A percentile compares a stretch with the other conserved stretches of the same genome.
These are phyloP conservation scores for Ennomos fuscantarius DNA, from an alignment of 2,888 invertebrate species.

Conservation along the genomic window DNA sequence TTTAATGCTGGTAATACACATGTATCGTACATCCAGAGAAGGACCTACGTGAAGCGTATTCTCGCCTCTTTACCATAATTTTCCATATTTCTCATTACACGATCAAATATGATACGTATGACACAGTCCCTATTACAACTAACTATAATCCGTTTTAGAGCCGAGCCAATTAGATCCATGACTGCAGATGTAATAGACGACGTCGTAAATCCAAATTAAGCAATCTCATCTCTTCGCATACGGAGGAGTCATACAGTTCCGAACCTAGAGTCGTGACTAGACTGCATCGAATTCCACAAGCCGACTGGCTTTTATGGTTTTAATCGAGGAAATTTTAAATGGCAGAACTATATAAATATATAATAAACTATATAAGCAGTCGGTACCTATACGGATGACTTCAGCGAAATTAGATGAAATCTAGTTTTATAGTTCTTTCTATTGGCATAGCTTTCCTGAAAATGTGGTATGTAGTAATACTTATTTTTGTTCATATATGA, in stretches of 20 bases:
- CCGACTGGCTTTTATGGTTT: conserved; percentile 19
- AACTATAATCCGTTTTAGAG: not conserved
- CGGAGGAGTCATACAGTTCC: conserved; percentile 33
- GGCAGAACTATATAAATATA: conserved; percentile 22
- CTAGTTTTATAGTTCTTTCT: too few relatives aligned
- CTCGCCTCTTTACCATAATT: too few relatives aligned
- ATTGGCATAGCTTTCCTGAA: too few relatives aligned
- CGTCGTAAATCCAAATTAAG: conserved; percentile 31
- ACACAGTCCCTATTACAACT: too few relatives aligned
- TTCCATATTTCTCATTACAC: too few relatives aligned
- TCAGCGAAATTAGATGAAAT: not conserved
- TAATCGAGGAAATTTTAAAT: conserved; percentile 24
- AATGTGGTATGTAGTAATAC: too few relatives aligned
- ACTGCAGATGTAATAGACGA: conserved; percentile 11
- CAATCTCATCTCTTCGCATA: conserved; percentile 18
- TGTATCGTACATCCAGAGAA: conserved; percentile 1
- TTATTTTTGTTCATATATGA: too few relatives aligned
- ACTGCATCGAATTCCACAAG: conserved; percentile 28
- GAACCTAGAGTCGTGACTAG: conserved; percentile 10
- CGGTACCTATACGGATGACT: not conserved
- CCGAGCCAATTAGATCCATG: not conserved
- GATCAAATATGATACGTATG: too few relatives aligned
- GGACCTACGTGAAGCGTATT: not conserved
- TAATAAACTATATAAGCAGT: too few relatives aligned
- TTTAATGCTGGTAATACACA: conserved; percentile 2